Percentiles rank a stretch among this genome's conserved stretches.
Conservation (phyloP, 2,797 vertebrate species). For the Girardinus metallicus region DNA sequence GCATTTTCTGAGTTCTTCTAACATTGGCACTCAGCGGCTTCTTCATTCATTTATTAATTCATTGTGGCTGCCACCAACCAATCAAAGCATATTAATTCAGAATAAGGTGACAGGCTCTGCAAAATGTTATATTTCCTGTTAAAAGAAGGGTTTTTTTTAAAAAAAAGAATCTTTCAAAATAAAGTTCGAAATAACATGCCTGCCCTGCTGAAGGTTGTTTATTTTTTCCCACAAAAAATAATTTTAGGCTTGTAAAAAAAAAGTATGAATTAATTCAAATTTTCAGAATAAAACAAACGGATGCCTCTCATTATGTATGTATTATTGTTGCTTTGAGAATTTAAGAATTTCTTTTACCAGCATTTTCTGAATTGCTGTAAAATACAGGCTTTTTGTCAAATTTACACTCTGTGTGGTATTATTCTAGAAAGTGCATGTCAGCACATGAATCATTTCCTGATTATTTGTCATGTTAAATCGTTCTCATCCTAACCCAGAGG, state of each 20-base stretch:
- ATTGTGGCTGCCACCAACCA: not conserved
- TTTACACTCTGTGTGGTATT: not conserved
- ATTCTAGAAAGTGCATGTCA: not conserved
- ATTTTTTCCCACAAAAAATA: not conserved
- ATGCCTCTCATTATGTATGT: not conserved
- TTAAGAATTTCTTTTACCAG: not conserved
- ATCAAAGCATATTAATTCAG: not conserved
- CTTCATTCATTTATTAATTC: not conserved
- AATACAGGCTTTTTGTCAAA: not conserved
- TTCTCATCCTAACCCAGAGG: constrained; percentile 46
- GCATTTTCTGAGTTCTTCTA: not conserved
- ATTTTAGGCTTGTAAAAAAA: not conserved
- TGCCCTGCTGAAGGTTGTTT: not conserved
- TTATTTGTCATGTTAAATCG: constrained; percentile 54
- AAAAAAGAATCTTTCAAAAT: not conserved
- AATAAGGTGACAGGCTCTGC: not conserved
- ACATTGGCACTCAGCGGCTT: not conserved
- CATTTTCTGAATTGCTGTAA: not conserved
- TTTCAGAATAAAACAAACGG: not conserved
- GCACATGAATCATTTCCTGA: not conserved
- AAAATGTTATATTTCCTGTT: not conserved
- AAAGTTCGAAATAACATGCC: not conserved
- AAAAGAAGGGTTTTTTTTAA: not conserved
- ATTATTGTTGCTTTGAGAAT: not conserved
- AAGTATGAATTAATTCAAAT: not conserved